A percentile compares a stretch with the other conserved stretches of the same genome.
These are phyloP conservation scores for Tetrax tetrax DNA, from an alignment of 2,113 vertebrate genomes.

Conservation along the genomic window DNA sequence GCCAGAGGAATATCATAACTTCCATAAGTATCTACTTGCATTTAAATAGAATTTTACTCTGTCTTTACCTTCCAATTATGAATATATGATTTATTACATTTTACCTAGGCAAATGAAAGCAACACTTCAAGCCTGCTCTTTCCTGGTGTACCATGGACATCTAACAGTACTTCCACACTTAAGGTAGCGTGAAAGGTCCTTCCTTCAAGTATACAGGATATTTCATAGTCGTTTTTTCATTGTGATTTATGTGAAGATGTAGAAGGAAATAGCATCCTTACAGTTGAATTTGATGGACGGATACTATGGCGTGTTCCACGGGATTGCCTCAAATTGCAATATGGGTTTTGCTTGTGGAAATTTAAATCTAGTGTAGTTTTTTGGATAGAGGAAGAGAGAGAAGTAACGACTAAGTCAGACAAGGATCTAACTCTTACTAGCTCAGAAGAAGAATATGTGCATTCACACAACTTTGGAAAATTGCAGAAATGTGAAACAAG, in stretches of 20 bases:
- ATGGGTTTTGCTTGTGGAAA: background rate
- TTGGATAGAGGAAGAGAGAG: background rate
- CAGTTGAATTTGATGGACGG: background rate
- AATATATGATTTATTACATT: background rate
- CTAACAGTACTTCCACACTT: background rate
- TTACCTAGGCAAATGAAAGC: background rate
- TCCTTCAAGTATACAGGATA: background rate
- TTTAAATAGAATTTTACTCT: background rate
- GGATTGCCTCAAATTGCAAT: background rate
- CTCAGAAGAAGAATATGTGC: background rate
- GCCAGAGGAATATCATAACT: background rate
- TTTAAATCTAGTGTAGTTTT: background rate
- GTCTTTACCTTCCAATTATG: background rate
- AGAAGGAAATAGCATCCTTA: background rate
- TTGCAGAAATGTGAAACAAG: background rate
- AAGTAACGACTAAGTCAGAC: background rate
- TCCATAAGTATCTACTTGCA: background rate
- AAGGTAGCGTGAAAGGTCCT: background rate
- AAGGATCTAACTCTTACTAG: background rate
- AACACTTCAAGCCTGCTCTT: background rate
- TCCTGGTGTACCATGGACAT: background rate
- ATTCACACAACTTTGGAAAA: background rate
- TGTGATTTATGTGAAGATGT: background rate
- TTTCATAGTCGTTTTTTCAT: background rate
- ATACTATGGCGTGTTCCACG: background rate